Evolutionary conservation across 2,797 vertebrate genomes (phyloP), one percentile per base, ranked within the genome.

Genomic region (Gymnodraco acuticeps): DNA sequence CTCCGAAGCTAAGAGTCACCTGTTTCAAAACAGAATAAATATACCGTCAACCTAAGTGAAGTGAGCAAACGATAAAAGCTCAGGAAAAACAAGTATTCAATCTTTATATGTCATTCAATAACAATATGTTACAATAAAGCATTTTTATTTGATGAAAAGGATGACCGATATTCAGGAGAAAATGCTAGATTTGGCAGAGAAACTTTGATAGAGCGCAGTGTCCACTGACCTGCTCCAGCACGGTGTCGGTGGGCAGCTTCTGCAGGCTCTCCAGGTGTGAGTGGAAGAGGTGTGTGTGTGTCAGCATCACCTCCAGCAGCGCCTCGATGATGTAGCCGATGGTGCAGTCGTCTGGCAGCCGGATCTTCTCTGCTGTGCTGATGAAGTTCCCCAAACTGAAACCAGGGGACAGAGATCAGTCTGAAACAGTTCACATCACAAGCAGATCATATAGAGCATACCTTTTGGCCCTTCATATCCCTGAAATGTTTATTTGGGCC

Each of bases 271-370:
- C 98, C 91, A 99, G 94, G 89, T 99, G 98, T 1, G 98, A 99
- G 85, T 99, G 98, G 89, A 99, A 99, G 50, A 99, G 94, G 0
- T 92, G 80, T 7, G 96, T 97, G 89, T 95, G 97, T 0, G 94
- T 95, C 56, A 99, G 90, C 19, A 90, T 91, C 7, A 98, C 97
- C 17, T 98, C 97, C 88, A 99, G 92, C 83, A 99, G 86, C 0
- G 96, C 98, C 78, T 99, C 98, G 0, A 98, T 98, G 65, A 99
- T 99, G 93, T 99, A 99, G 69, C 98, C 98, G 1, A 99, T 95
- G 0, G 98, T 99, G 90, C 98, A 99, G 93, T 99, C 98, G 0
- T 99, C 98, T 0, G 98, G 98, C 3, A 99, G 97, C 16, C 97
- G 96, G 43, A 99, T 96, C 84, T 96, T 96, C 91, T 99, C 98